phyloP scores from a whole-genome alignment of 2,113 vertebrate species.

The Onychostruthus taczanowskii region DNA sequence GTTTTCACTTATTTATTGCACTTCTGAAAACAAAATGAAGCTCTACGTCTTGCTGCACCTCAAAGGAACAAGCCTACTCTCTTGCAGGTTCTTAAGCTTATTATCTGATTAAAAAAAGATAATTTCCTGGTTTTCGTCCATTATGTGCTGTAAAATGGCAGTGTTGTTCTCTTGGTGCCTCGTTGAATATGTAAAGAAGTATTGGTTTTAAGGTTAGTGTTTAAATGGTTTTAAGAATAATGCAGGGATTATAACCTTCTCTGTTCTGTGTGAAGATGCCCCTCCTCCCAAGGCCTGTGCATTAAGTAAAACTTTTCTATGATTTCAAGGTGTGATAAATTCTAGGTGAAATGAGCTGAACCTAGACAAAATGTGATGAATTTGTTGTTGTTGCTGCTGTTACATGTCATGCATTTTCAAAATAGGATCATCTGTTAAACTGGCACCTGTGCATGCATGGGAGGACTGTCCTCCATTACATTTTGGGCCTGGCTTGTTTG shows the following conservation, averaged over 20 bases:
- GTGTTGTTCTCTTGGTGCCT: background rate
- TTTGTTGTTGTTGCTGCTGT: background rate
- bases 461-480: background rate
- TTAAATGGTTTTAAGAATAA: background rate
- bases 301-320: background rate
- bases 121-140: background rate
- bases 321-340: background rate
- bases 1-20: background rate
- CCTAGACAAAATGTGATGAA: background rate
- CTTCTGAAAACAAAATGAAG: background rate
- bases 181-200: background rate
- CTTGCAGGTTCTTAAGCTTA: background rate
- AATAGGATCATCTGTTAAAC: background rate
- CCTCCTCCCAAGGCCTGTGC: background rate
- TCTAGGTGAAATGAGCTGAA: background rate
- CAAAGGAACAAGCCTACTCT: background rate
- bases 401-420: background rate
- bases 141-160: background rate
- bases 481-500: background rate
- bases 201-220: background rate
- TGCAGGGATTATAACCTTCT: background rate
- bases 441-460: background rate
- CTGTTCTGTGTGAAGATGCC: background rate
- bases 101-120: background rate
- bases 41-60: background rate